Evolutionary conservation across 1,140 invertebrate species (phyloP).

Genomic region (Augochlora pura): DNA sequence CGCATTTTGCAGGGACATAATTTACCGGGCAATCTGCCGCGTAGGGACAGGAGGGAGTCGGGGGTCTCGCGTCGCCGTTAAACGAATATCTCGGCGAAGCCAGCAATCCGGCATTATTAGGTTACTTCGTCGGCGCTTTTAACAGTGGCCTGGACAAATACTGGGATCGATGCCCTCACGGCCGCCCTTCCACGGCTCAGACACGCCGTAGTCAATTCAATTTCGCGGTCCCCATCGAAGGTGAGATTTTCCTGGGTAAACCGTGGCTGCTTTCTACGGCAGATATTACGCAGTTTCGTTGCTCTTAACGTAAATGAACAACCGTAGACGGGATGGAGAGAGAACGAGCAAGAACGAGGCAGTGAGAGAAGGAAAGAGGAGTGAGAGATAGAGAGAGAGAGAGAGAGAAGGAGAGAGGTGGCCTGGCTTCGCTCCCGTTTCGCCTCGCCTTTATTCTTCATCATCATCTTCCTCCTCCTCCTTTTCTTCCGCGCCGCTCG

Average conservation of each 20-base stretch:
- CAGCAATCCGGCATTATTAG: background rate
- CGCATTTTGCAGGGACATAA: no score
- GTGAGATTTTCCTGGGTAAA: background rate
- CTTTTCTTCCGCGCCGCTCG: conserved; percentile 8
- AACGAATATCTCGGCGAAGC: background rate
- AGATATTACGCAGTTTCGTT: conserved; percentile 48
- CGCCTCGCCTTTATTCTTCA: background rate
- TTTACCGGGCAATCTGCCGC: background rate
- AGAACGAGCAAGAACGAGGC: no score
- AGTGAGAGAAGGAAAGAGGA: no score
- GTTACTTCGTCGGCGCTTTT: background rate
- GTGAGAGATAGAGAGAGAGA: no score
- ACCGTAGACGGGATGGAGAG: no score
- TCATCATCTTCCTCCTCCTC: background rate
- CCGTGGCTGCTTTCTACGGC: conserved; percentile 1
- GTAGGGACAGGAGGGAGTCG: no score
- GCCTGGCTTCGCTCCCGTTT: background rate
- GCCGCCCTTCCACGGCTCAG: background rate
- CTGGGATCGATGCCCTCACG: background rate
- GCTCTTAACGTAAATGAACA: conserved; percentile 54
- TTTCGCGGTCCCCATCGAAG: background rate
- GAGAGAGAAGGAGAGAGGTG: no score
- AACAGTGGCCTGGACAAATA: conserved; percentile 9
- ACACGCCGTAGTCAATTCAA: conserved; percentile 9
- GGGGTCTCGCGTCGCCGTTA: background rate